Percentiles rank a stretch among this genome's conserved stretches.
These are phyloP conservation scores for Chauna torquata DNA, from an alignment of 2,113 vertebrate species.

Conservation along the genomic window DNA sequence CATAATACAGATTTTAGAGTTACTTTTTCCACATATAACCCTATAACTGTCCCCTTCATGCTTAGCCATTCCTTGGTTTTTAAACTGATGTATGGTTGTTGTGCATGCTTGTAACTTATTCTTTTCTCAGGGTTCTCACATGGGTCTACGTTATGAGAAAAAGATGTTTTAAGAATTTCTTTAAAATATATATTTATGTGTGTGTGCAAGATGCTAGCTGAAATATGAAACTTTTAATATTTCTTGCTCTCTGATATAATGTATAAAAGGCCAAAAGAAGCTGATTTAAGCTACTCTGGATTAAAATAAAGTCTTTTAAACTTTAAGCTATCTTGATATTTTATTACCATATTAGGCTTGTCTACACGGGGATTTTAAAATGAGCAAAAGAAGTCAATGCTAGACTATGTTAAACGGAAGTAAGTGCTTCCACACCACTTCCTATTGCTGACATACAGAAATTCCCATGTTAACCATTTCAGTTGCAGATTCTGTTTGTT, in stretches of 20 bases:
- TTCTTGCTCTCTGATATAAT: background rate
- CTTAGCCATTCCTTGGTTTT: background rate
- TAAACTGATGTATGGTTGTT: background rate
- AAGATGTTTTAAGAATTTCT: background rate
- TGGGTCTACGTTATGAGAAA: background rate
- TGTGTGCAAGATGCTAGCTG: background rate
- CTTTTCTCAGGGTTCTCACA: background rate
- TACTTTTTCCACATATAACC: background rate
- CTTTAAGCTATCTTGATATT: background rate
- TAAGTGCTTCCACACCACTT: background rate
- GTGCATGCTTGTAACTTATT: background rate
- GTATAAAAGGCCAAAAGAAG: background rate
- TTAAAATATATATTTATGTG: background rate
- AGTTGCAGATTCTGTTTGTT: background rate
- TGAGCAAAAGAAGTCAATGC: background rate
- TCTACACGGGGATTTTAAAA: background rate
- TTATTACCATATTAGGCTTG: background rate
- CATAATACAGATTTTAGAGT: background rate
- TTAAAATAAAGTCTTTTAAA: background rate
- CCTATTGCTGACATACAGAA: background rate
- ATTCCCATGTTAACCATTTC: conserved; percentile 24
- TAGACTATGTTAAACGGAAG: background rate
- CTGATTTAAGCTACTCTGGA: background rate
- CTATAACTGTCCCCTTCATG: background rate
- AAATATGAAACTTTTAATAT: background rate